Percentiles rank a stretch among this genome's conserved stretches.
These are phyloP conservation scores for Petrolisthes cinctipes DNA, from an alignment of 2,888 invertebrate species.

Conservation along the genomic window DNA sequence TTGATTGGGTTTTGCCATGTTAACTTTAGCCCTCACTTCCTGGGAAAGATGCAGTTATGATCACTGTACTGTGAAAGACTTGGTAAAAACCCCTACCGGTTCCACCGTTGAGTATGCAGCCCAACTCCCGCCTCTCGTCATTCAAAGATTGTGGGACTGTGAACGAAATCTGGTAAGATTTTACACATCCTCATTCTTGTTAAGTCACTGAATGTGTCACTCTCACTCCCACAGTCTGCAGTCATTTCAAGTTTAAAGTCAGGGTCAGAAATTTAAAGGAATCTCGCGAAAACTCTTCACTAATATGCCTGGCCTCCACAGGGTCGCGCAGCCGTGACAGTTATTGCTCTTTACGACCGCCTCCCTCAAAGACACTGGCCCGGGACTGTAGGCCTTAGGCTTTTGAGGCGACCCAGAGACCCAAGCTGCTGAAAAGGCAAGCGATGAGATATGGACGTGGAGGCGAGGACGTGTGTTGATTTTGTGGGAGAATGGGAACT, in stretches of 20 bases:
- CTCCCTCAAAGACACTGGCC: conserved; percentile 44
- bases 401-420: conserved; percentile 32
- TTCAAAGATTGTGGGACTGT: too few species aligned
- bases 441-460: conserved; percentile 41
- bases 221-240: conserved; percentile 8
- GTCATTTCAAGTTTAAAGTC: background rate
- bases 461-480: conserved; percentile 42
- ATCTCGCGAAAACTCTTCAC: conserved; percentile 37
- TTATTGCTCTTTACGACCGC: conserved; percentile 49
- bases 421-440: conserved; percentile 9
- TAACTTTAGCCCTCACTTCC: too few species aligned
- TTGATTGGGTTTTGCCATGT: too few species aligned
- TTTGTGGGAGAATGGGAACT: conserved; percentile 34
- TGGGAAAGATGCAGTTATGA: too few species aligned
- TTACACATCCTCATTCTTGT: too few species aligned
- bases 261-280: conserved; percentile 4
- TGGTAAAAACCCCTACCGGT: too few species aligned
- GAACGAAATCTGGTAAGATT: too few species aligned
- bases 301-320: conserved; percentile 31
- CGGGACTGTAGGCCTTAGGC: conserved; percentile 44
- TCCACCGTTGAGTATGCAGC: too few species aligned
- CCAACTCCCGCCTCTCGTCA: too few species aligned
- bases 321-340: conserved; percentile 38
- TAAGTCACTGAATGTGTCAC: too few species aligned
- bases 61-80: too few species aligned